Conservation (phyloP, 1,140 invertebrate species). For the Penaeus japonicus region DNA sequence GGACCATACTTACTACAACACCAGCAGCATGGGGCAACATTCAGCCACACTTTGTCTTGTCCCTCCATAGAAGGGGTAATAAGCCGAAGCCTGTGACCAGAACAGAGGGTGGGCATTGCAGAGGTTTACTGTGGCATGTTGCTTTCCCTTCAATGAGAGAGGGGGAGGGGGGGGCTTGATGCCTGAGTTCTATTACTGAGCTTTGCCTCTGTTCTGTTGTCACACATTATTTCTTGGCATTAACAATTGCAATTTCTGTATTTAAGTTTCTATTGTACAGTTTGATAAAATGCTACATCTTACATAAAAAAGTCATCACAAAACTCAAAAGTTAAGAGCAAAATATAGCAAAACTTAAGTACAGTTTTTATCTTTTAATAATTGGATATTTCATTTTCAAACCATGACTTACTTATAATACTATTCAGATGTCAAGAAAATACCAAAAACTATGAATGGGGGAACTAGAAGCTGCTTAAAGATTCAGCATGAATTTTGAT, state of each 20-base stretch:
- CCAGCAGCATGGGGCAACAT: conserved; percentile 20
- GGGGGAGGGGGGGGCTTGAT: not conserved
- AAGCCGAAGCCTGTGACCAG: too few relatives aligned
- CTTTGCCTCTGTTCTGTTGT: conserved; percentile 8
- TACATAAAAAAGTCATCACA: conserved; percentile 14
- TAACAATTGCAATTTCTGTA: conserved; percentile 19
- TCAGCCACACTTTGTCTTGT: conserved; percentile 3
- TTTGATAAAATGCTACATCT: conserved; percentile 28
- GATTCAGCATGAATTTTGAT: too few relatives aligned
- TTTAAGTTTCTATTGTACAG: conserved; percentile 29
- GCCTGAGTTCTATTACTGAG: not conserved
- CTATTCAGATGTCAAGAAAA: too few relatives aligned
- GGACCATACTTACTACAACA: conserved; percentile 15
- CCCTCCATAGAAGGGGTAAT: conserved; percentile 55
- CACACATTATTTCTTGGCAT: conserved; percentile 20
- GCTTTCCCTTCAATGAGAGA: not conserved
- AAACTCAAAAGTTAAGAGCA: conserved; percentile 8
- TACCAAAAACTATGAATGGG: too few relatives aligned
- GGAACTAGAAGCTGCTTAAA: too few relatives aligned
- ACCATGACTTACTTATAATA: too few relatives aligned
- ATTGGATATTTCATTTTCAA: too few relatives aligned
- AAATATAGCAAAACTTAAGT: conserved; percentile 16
- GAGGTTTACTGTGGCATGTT: not conserved
- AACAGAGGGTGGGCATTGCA: not conserved
- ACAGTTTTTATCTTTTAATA: not conserved